Evolutionary conservation across 2,797 vertebrate species (phyloP), one percentile per base, ranked within the genome.

Genomic region (Poeciliopsis turneri): DNA sequence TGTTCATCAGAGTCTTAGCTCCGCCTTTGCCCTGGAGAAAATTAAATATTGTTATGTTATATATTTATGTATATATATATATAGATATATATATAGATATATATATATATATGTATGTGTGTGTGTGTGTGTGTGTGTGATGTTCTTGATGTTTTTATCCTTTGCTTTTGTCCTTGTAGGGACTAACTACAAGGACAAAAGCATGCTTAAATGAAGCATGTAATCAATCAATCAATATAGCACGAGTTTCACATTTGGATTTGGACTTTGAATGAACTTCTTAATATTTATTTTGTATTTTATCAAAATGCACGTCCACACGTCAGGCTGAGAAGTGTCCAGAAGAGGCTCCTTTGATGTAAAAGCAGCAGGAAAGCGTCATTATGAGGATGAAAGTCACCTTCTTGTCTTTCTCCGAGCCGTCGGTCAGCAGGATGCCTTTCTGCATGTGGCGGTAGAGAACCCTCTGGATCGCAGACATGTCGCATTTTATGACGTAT

Each of bases 341-440:
- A 55, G n/a, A n/a, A 55, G 33, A n/a, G 23, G 2, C 7, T 74
- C 33, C 33, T 75, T 45, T 23, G 43, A 57, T 75, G 49, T 75
- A 25, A 4, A 25, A 4, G 59, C 53, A 78, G 43, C 23, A 49
- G 43, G 6, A 5, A 16, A 18, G 23, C 6, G 2, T 47, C 36
- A 64, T 2, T n/a, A 4, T 46, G 30, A 66, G 0, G 6, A 12
- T 15, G 0, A 0, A 1, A 12, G 33, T 86, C 92, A 99, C 98
- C 97, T 99, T 99, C 92, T 99, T 99, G 89, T 99, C 98, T 87
- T 99, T 99, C 93, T 99, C 98, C 0, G 98, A 99, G 77, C 98
- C 98, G 7, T 99, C 98, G 0, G 98, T 99, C 59, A 99, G 97
- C 41, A 99, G 97, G 88, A 99, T 99, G 33, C 98, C 98, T 90